Evolutionary conservation across 2,888 invertebrate species (phyloP).

Genomic region (Cacoxenus indagator): DNA sequence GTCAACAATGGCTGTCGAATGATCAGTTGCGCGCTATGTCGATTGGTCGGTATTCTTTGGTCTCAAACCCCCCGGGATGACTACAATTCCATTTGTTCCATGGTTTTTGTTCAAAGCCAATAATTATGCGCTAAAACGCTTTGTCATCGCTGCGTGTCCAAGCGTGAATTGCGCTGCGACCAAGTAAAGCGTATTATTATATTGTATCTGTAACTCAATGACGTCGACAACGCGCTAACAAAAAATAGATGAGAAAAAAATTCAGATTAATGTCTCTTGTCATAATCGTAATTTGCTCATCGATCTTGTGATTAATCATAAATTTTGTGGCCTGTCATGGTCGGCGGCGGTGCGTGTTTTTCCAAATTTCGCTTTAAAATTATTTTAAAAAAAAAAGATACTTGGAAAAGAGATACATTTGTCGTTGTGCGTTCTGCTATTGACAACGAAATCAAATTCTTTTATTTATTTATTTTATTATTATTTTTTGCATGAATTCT

Average conservation of each 20-base stretch:
- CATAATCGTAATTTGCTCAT: slow-evolving; percentile 62
- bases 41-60: slow-evolving; percentile 46
- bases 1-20: slow-evolving; percentile 12
- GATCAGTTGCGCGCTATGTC: neutral
- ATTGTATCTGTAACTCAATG: neutral
- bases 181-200: slow-evolving; percentile 10
- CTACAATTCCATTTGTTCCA: slow-evolving; percentile 56
- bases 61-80: too few species aligned
- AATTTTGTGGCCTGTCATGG: slow-evolving; percentile 47
- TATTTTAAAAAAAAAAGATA: neutral
- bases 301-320: slow-evolving; percentile 63
- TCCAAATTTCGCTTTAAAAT: neutral
- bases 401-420: neutral
- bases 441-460: neutral
- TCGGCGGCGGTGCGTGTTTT: slow-evolving; percentile 24
- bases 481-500: neutral
- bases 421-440: neutral
- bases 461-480: neutral
- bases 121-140: slow-evolving; percentile 63
- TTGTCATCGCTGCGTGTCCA: slow-evolving; percentile 51
- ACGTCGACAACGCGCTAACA: neutral
- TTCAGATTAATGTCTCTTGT: slow-evolving; percentile 56
- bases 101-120: slow-evolving; percentile 42
- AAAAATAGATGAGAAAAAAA: slow-evolving; percentile 40
- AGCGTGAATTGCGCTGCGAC: slow-evolving; percentile 14